Conservation (phyloP, 2,888 invertebrate genomes). For the Parapristionchus giblindavisi region DNA sequence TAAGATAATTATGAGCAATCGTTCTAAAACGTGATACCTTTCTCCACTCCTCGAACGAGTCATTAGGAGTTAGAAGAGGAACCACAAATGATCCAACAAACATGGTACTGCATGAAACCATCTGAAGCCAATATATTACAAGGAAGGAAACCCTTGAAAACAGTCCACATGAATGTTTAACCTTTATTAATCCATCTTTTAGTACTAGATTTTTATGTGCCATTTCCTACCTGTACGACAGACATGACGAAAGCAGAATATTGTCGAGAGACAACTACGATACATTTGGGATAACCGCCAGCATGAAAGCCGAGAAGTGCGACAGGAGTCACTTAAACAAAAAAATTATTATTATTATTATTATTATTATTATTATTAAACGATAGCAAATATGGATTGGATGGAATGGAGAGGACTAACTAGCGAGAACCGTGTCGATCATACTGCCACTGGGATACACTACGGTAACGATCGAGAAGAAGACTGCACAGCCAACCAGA, state of each 20-base stretch:
- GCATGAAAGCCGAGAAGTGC: slow-evolving; percentile 59
- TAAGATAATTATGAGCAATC: neutral
- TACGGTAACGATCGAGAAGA: slow-evolving; percentile 19
- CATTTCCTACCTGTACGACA: slow-evolving; percentile 49
- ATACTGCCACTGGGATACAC: neutral
- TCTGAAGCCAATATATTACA: neutral
- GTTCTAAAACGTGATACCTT: neutral
- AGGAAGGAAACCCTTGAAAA: neutral
- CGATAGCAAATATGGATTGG: too few relatives aligned
- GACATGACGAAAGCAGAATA: slow-evolving; percentile 59
- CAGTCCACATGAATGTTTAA: too few relatives aligned
- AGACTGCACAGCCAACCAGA: slow-evolving; percentile 17
- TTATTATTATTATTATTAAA: neutral
- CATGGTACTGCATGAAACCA: slow-evolving; percentile 42
- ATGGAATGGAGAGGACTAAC: neutral
- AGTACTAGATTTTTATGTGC: neutral
- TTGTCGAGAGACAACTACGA: slow-evolving; percentile 57
- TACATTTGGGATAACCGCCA: slow-evolving; percentile 59
- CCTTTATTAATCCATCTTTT: neutral
- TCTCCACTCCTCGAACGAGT: slow-evolving; percentile 54
- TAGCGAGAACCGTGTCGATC: slow-evolving; percentile 8
- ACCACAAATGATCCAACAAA: slow-evolving; percentile 56
- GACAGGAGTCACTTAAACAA: slow-evolving; percentile 50
- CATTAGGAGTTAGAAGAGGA: slow-evolving; percentile 51
- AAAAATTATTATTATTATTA: neutral